Base-by-base conservation (phyloP, 2,888 invertebrate genomes). In the Elmis aenea region DNA sequence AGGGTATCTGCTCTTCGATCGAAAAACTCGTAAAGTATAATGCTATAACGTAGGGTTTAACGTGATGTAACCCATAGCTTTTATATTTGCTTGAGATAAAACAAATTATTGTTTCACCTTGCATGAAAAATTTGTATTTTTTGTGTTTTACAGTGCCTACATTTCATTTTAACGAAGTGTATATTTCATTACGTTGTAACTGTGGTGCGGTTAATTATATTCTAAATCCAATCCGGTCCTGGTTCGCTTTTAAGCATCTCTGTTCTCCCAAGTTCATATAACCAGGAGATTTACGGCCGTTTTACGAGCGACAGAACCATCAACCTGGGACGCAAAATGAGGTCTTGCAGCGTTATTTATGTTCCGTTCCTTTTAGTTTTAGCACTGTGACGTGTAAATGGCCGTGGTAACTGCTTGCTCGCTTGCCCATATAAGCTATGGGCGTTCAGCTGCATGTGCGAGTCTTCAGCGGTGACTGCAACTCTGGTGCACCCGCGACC, bases 261-360 rank as follows among this genome's bases (percentile, higher is more conserved):
- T 24, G 33, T 26, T 33, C 24, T 39, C 31, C 21, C 23, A 39
- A 42, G 46, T 45, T 50, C 50, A 45, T 50, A 50, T 42, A n/a
- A 25, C 45, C 42, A 41, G 40, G 47, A 50, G 53, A 55, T 57
- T 58, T 58, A 57, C 52, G 48, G 38, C 46, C 39, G 48, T 53
- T 57, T 58, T 58, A 57, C 56, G 55, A 58, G 50, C 52, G 46
- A 42, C 48, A 50, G 43, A 45, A 51, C 52, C 55, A 57, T 58
- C 55, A 57, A 55, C 47, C 54, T 44, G 54, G 44, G 50, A 51
- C 52, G 51, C 52, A 52, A 57, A 58, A 57, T 55, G 55, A 55
- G 55, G 51, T 57, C 55, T 50, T 48, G 50, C 48, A 44, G 47
- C 43, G 44, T 57, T 55, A 53, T 56, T 57, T 57, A 54, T 48